phyloP scores from a whole-genome alignment of 2,888 invertebrate species.

The Rhimphoctona megacephalus region DNA sequence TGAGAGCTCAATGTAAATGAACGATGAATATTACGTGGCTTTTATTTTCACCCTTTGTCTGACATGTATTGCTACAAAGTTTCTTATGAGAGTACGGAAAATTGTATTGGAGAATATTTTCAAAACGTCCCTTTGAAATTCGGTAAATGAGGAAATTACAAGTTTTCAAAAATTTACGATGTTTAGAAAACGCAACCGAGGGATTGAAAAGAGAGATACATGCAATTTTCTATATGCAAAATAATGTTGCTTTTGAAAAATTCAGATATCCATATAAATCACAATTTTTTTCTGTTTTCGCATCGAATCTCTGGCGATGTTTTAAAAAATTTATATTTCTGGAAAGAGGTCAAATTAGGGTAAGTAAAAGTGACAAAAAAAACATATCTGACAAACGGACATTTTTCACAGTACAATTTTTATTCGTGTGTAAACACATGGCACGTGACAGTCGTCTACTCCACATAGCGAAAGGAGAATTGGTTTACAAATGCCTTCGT shows the following conservation, averaged over 20 bases:
- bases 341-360: neutral
- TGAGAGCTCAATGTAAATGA: slow-evolving; percentile 25
- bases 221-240: no score
- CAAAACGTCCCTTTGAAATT: neutral
- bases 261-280: neutral
- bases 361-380: neutral
- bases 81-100: neutral
- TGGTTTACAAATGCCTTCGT: slow-evolving; percentile 43
- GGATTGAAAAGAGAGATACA: no score
- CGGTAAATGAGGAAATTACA: no score
- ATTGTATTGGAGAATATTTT: neutral
- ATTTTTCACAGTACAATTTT: slow-evolving; percentile 13
- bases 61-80: neutral
- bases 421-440: slow-evolving; percentile 9
- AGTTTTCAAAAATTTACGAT: no score
- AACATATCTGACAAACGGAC: neutral
- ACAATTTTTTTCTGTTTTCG: neutral
- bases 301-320: neutral
- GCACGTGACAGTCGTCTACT: slow-evolving; percentile 19
- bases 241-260: no score
- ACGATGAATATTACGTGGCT: slow-evolving; percentile 16
- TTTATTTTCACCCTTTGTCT: slow-evolving; percentile 1
- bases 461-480: neutral
- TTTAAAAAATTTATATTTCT: neutral
- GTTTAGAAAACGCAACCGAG: no score